A percentile compares a stretch with the other conserved stretches of the same genome.
Conservation (phyloP, 2,888 invertebrate genomes). For the Eurytoma adleriae region DNA sequence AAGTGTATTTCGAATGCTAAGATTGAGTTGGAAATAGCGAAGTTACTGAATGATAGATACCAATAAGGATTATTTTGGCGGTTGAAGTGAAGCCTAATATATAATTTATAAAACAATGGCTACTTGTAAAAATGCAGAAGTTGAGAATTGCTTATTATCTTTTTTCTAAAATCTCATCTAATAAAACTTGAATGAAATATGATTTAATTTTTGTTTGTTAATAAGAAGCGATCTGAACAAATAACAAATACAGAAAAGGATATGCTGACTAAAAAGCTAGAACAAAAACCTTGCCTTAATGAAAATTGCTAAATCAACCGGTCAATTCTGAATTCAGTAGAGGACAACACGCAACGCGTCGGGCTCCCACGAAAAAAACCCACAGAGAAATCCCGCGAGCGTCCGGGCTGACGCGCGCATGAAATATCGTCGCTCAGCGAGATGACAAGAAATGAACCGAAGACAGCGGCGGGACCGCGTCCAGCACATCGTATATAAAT, state of each 20-base stretch:
- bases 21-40: background rate
- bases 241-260: background rate
- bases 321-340: background rate
- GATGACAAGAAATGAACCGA: conserved; percentile 52
- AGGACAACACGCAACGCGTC: conserved; percentile 2
- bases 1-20: background rate
- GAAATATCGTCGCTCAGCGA: conserved; percentile 45
- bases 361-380: background rate
- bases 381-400: conserved; percentile 9
- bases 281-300: background rate
- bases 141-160: no score
- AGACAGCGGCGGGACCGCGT: conserved; percentile 25
- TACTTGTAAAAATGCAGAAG: no score
- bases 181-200: no score
- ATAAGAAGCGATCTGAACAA: no score
- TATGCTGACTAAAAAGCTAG: background rate
- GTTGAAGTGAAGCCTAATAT: no score
- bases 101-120: no score
- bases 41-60: no score
- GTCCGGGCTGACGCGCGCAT: conserved; percentile 20
- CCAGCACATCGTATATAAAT: conserved; percentile 4
- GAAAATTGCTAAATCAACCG: background rate
- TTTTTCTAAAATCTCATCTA: no score
- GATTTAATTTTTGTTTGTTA: no score
- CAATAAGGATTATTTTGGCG: no score